Base-by-base conservation (phyloP, 2,113 vertebrate genomes). In the Uropsilus gracilis region DNA sequence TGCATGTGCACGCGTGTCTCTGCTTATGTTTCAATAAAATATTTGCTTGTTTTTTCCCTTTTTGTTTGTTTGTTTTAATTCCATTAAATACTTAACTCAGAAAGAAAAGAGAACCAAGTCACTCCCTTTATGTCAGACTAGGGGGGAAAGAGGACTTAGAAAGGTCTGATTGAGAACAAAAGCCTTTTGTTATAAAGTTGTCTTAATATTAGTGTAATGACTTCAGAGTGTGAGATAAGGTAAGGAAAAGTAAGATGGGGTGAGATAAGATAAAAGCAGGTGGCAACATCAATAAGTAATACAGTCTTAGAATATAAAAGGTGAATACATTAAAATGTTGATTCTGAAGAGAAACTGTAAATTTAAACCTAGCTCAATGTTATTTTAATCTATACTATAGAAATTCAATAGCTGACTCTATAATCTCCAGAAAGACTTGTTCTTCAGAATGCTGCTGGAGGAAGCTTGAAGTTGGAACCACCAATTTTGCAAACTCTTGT, bases 181-280 rank as follows among this genome's bases (percentile, higher is more conserved):
- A 94, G 73, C 32, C 68, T 90, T 95, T 94, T 95, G 81, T 96
- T 66, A 59, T 28, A 81, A 76, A 92, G 57, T 14, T 86, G 64
- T 93, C 81, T 98, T 96, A 89, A 95, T 96, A 94, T 93, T 92
- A 92, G 81, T 30, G 13, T 91, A 94, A 77, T 64, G 87, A 85
- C 94, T 90, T 89, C 75, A 34, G 93, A 94, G 76, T 64, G n/a
- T n/a, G n/a, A 92, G 96, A 94, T 97, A 94, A 97, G 94, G 76
- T 3, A 66, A 84, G 71, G 87, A 86, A 96, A 97, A 91, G 75
- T 81, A 86, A 97, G 97, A 97, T 96, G 87, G 71, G 7, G 14
- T 0, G 12, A 94, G 95, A 95, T 97, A 95, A 97, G 96, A 96
- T 96, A 95, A 96, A 89, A 57, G 12, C 2, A 81, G 76, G 76